A percentile compares a stretch with the other conserved stretches of the same genome.
Conservation (phyloP, 2,797 vertebrate species). For the Enteromius mattozi region DNA sequence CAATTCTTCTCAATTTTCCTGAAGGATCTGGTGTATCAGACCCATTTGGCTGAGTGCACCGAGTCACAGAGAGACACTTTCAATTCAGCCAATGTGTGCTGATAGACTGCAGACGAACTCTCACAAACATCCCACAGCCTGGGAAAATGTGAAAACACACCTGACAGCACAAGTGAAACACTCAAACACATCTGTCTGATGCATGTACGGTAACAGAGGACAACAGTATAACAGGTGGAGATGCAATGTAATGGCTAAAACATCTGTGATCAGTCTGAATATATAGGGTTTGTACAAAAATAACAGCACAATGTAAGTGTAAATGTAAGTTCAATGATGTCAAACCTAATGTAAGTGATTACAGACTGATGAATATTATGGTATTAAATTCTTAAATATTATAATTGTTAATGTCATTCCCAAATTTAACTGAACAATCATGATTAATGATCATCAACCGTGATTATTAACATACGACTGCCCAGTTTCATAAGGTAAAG, state of each 20-base stretch:
- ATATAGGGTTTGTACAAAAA: background rate
- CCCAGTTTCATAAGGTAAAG: no score
- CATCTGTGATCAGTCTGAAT: background rate
- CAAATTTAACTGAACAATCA: no score
- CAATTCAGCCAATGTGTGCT: background rate
- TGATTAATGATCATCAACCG: no score
- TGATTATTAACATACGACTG: no score
- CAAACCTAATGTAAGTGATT: no score
- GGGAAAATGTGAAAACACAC: background rate
- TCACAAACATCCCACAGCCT: background rate
- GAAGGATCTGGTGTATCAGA: constrained; percentile 15
- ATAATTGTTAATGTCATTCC: no score
- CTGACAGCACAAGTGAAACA: background rate
- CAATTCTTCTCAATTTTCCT: constrained; percentile 11
- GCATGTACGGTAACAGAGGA: background rate
- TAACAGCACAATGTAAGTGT: background rate
- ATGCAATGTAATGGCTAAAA: background rate
- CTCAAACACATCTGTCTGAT: background rate
- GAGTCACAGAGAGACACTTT: constrained; percentile 1
- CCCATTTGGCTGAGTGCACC: constrained; percentile 11
- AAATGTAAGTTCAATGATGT: no score
- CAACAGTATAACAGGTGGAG: background rate
- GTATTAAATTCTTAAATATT: no score
- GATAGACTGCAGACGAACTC: background rate
- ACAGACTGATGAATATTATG: no score